Evolutionary conservation across 2,113 vertebrate species (phyloP), one percentile per base, ranked within the genome.

Genomic region (Falcunculus frontatus): DNA sequence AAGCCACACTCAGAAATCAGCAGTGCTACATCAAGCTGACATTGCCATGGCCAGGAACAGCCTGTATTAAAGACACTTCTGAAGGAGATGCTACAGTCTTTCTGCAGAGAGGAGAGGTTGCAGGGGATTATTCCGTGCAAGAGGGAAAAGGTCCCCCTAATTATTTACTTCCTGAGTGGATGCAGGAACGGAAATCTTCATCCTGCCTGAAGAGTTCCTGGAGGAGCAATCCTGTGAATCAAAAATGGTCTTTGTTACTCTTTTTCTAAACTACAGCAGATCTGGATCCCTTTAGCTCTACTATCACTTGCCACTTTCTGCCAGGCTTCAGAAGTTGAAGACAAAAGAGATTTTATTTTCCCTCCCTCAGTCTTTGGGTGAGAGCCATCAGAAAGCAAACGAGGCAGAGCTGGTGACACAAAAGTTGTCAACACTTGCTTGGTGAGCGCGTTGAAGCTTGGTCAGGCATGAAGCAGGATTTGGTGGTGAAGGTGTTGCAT

Each of bases 381-480:
- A 82, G 62, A 76, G 39, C 52, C 56, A 63, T 29, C 52, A 77
- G 16, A 55, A 70, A 74, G 77, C 10, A 60, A 69, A 60, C 0
- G 1, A 53, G 68, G 83, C 42, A 26, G 82, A 26, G 33, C 0
- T 42, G 37, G 67, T 68, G 83, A 39, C 6, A 4, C 67, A 42
- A 20, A 18, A 59, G 67, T 39, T 62, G 74, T 52, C 64, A 75
- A n/a, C 57, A 9, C 17, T 63, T 25, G 56, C 50, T 44, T 41
- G 63, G 74, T 26, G 62, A 60, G 46, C 0, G 0, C 0, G 0
- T 3, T 33, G 79, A 21, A 52, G 78, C 62, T 64, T 0, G 7
- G 30, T 19, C 49, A 52, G 76, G 67, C 44, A 32, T 39, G 63
- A 52, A 55, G 63, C 29, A 69, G 49, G 13, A 26, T 27, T n/a